Percentiles rank a stretch among this genome's conserved stretches.
phyloP scores from a whole-genome alignment of 2,888 invertebrate genomes.

The Meta bourneti region DNA sequence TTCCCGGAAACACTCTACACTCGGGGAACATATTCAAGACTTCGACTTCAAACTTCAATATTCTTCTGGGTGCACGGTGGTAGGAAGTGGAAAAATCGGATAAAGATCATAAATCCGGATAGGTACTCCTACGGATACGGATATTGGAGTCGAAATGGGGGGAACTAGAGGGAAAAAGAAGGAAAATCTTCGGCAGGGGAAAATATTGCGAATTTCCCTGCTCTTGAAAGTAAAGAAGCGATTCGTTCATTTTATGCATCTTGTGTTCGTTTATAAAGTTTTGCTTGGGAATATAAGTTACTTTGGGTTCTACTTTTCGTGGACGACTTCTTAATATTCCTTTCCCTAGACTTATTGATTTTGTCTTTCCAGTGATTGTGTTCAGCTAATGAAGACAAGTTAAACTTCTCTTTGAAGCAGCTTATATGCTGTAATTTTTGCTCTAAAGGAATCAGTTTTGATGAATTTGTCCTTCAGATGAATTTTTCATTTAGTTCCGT shows the following conservation, averaged over 20 bases:
- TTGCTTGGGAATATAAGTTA: background rate
- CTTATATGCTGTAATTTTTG: background rate
- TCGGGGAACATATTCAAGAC: slow-evolving; percentile 39
- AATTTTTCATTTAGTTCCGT: too few species aligned
- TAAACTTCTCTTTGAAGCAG: too few species aligned
- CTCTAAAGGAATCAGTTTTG: background rate
- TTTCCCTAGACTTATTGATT: too few species aligned
- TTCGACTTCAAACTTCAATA: slow-evolving; percentile 36
- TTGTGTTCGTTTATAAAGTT: slow-evolving; percentile 20
- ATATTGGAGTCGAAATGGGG: slow-evolving; percentile 44
- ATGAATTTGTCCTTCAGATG: too few species aligned
- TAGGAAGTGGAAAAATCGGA: slow-evolving; percentile 64
- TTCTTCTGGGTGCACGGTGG: slow-evolving; percentile 22
- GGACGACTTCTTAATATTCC: slow-evolving; percentile 1
- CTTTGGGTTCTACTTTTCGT: slow-evolving; percentile 2
- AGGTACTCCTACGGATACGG: slow-evolving; percentile 48
- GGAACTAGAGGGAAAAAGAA: slow-evolving; percentile 6
- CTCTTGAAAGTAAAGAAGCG: slow-evolving; percentile 26
- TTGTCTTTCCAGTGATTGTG: background rate
- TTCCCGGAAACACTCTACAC: background rate
- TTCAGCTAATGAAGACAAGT: too few species aligned
- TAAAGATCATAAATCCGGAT: slow-evolving; percentile 64
- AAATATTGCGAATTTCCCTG: slow-evolving; percentile 49
- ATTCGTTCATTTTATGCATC: slow-evolving; percentile 42
- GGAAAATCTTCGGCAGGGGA: slow-evolving; percentile 17